Conservation (phyloP, 2,888 invertebrate genomes). For the Tachystola acroxantha region DNA sequence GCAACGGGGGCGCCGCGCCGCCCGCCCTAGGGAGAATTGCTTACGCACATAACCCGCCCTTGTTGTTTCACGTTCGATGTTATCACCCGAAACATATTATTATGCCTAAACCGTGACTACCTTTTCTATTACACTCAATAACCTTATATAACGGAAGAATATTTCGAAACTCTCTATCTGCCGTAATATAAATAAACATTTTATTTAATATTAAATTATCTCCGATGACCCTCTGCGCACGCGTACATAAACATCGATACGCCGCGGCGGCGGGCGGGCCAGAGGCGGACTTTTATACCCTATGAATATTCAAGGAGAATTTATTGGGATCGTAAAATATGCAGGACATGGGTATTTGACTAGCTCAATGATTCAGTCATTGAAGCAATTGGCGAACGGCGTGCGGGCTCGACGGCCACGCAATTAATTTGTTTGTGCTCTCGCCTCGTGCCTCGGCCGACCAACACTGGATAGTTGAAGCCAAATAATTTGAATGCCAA, state of each 20-base stretch:
- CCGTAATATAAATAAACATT: conserved; percentile 4
- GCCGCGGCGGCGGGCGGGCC: conserved; percentile 7
- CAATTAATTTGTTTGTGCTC: conserved; percentile 37
- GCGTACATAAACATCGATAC: conserved; percentile 10
- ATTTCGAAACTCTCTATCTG: background rate
- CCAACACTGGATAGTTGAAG: conserved; percentile 1
- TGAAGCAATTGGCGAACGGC: conserved; percentile 34
- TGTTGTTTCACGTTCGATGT: conserved; percentile 1
- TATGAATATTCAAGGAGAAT: conserved; percentile 27
- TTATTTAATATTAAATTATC: conserved; percentile 5
- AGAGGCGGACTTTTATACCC: conserved; percentile 4
- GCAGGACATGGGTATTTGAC: conserved; percentile 27
- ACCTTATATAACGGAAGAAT: background rate
- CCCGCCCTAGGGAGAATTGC: conserved; percentile 4
- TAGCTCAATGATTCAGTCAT: conserved; percentile 32
- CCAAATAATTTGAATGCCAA: conserved; percentile 7
- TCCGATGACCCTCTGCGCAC: conserved; percentile 6
- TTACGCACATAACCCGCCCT: conserved; percentile 10
- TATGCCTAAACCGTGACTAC: background rate
- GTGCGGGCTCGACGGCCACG: conserved; percentile 14
- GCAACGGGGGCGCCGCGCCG: background rate
- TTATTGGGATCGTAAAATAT: conserved; percentile 27
- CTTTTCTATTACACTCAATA: background rate
- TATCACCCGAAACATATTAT: background rate
- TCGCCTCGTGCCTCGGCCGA: background rate